Conservation (phyloP, 1,140 invertebrate genomes). For the Charaxes varanes region DNA sequence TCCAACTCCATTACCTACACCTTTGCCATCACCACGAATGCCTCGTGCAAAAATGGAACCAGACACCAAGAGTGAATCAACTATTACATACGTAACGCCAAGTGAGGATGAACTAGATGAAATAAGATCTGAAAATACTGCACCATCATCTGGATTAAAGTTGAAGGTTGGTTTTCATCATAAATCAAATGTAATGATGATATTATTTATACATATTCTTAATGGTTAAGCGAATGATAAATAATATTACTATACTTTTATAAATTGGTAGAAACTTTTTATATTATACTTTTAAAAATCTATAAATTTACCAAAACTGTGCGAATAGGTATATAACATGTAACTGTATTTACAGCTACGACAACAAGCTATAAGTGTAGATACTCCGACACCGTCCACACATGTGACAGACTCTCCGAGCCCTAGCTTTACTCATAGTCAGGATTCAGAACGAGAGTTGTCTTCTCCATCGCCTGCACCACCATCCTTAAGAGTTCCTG, state of each 20-base stretch:
- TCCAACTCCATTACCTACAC: slow-evolving; percentile 80
- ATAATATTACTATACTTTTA: too few relatives aligned
- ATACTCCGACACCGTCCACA: slow-evolving; percentile 63
- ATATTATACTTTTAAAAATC: too few relatives aligned
- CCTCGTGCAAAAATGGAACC: slow-evolving; percentile 56
- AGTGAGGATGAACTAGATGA: slow-evolving; percentile 66
- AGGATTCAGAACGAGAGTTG: slow-evolving; percentile 65
- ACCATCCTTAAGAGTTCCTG: slow-evolving; percentile 75
- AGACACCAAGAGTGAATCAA: slow-evolving; percentile 47
- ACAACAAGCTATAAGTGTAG: slow-evolving; percentile 62
- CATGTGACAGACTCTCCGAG: slow-evolving; percentile 67
- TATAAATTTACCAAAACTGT: too few relatives aligned
- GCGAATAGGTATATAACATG: too few relatives aligned
- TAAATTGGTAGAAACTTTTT: too few relatives aligned
- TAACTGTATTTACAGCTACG: slow-evolving; percentile 67
- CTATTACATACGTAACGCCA: slow-evolving; percentile 43
- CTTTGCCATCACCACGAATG: slow-evolving; percentile 69
- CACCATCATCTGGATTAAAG: slow-evolving; percentile 46
- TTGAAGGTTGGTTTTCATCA: slow-evolving; percentile 42
- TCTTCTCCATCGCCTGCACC: slow-evolving; percentile 57
- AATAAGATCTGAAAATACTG: slow-evolving; percentile 40
- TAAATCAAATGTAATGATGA: too few relatives aligned
- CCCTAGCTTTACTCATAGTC: slow-evolving; percentile 64
- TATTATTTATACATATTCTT: too few relatives aligned
- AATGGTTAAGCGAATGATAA: too few relatives aligned